phyloP scores from a whole-genome alignment of 2,113 vertebrate genomes.

The Nannobrachium achirus region DNA sequence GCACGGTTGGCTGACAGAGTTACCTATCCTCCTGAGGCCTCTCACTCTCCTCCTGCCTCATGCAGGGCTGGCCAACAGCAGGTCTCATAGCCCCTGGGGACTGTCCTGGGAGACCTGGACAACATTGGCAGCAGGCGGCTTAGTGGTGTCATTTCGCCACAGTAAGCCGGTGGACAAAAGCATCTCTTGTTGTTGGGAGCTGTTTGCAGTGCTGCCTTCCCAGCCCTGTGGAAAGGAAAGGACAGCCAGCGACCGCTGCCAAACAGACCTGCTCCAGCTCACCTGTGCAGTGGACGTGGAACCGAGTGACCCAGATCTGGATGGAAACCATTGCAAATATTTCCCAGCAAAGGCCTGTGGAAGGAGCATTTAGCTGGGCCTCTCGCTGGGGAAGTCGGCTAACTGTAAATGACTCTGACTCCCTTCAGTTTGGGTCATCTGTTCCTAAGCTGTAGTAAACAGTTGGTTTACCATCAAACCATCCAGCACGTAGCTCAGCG shows the following conservation, averaged over 20 bases:
- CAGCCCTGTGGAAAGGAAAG: slow-evolving; percentile 76
- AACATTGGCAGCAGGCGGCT: slow-evolving; percentile 59
- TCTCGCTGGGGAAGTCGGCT: slow-evolving; percentile 69
- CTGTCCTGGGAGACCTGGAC: slow-evolving; percentile 66
- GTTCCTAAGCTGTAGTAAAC: slow-evolving; percentile 71
- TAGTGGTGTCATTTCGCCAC: slow-evolving; percentile 63
- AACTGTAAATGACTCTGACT: slow-evolving; percentile 75
- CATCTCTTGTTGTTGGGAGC: slow-evolving; percentile 74
- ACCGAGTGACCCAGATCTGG: slow-evolving; percentile 75
- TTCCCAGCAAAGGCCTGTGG: slow-evolving; percentile 73
- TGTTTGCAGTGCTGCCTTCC: slow-evolving; percentile 70
- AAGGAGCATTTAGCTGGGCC: slow-evolving; percentile 68
- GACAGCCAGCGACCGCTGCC: slow-evolving; percentile 69
- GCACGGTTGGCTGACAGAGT: slow-evolving; percentile 57
- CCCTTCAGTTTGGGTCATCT: slow-evolving; percentile 70
- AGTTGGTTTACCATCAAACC: slow-evolving; percentile 54
- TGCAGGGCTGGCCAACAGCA: slow-evolving; percentile 41
- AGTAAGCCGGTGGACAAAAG: slow-evolving; percentile 69
- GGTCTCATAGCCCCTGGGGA: slow-evolving; percentile 47
- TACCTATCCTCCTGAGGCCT: slow-evolving; percentile 66
- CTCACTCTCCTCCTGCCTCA: slow-evolving; percentile 58
- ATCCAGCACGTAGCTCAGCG: slow-evolving; percentile 27
- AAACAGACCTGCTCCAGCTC: slow-evolving; percentile 78
- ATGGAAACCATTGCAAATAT: slow-evolving; percentile 81
- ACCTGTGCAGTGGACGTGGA: slow-evolving; percentile 77